Percentiles rank a stretch among this genome's conserved stretches.
These are phyloP conservation scores for Channallabes apus DNA, from an alignment of 2,797 vertebrate genomes.

Conservation along the genomic window DNA sequence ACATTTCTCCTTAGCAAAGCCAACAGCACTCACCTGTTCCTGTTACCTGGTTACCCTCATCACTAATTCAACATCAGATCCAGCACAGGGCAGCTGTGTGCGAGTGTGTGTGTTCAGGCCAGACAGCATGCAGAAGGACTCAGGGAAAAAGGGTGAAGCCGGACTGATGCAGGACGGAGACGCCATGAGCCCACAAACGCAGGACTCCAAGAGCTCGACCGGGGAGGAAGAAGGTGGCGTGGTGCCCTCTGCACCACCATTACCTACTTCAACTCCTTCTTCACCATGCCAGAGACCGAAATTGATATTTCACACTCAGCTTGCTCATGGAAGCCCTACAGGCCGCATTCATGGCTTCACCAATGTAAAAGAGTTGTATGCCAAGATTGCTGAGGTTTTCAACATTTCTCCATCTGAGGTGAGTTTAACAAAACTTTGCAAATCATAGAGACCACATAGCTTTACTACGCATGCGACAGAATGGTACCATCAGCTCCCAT, in stretches of 20 bases:
- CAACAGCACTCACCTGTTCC: slow-evolving; percentile 66
- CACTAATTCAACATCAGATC: slow-evolving; percentile 72
- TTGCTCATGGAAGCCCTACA: slow-evolving; percentile 94
- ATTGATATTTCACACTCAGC: slow-evolving; percentile 94
- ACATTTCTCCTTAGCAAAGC: slow-evolving; percentile 68
- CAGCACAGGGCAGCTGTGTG: slow-evolving; percentile 39
- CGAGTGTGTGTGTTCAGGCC: slow-evolving; percentile 30
- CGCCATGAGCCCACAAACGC: slow-evolving; percentile 71
- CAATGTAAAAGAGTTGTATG: slow-evolving; percentile 94
- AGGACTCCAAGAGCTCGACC: slow-evolving; percentile 55
- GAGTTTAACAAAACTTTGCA: background rate
- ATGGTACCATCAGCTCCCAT: background rate
- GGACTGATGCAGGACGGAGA: slow-evolving; percentile 84
- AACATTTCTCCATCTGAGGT: slow-evolving; percentile 93
- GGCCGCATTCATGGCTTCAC: slow-evolving; percentile 93
- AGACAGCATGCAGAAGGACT: slow-evolving; percentile 66
- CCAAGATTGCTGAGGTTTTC: slow-evolving; percentile 95
- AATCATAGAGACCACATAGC: background rate
- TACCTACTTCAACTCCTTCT: slow-evolving; percentile 65
- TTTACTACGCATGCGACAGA: background rate
- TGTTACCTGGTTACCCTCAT: slow-evolving; percentile 74
- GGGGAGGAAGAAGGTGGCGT: slow-evolving; percentile 58
- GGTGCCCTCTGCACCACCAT: slow-evolving; percentile 60
- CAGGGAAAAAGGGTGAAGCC: slow-evolving; percentile 62
- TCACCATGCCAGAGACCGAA: slow-evolving; percentile 78